Conservation (phyloP, 1,140 invertebrate species). For the Hydropsyche tenuis region DNA sequence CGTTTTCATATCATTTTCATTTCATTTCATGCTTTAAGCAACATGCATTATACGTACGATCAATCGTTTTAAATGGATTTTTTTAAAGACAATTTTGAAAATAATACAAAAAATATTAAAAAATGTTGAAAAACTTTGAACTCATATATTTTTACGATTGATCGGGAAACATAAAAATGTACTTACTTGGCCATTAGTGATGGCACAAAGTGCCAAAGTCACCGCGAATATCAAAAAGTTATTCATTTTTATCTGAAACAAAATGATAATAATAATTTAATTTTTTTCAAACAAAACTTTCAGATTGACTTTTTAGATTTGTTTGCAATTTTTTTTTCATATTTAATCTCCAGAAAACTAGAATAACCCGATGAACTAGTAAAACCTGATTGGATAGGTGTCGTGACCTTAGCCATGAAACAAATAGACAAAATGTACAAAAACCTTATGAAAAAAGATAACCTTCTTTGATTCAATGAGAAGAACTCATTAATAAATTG, state of each 20-base stretch:
- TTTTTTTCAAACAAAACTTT: not conserved
- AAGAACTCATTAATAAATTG: not conserved
- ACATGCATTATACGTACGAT: too few species aligned
- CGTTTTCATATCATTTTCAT: not conserved
- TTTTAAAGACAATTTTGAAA: not conserved
- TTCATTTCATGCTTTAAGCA: constrained; percentile 8
- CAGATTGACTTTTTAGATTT: too few species aligned
- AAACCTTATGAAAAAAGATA: not conserved
- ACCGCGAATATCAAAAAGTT: not conserved
- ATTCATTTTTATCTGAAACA: constrained; percentile 7
- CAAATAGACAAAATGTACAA: not conserved
- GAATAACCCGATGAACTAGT: not conserved
- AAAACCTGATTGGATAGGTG: too few species aligned
- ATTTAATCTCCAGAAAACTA: not conserved
- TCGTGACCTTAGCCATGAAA: constrained; percentile 2
- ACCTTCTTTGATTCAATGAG: not conserved
- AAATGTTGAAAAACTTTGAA: constrained; percentile 1
- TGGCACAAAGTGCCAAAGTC: constrained; percentile 14
- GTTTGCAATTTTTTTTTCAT: too few species aligned
- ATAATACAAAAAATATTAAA: too few species aligned
- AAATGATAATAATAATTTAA: not conserved
- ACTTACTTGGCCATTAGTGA: constrained; percentile 31
- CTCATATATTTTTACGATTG: not conserved
- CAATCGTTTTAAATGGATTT: too few species aligned
- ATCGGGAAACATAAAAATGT: not conserved